These are phyloP conservation scores for Drosophila eugracilis DNA, from an alignment of 1,140 invertebrate genomes.

Conservation along the genomic window DNA sequence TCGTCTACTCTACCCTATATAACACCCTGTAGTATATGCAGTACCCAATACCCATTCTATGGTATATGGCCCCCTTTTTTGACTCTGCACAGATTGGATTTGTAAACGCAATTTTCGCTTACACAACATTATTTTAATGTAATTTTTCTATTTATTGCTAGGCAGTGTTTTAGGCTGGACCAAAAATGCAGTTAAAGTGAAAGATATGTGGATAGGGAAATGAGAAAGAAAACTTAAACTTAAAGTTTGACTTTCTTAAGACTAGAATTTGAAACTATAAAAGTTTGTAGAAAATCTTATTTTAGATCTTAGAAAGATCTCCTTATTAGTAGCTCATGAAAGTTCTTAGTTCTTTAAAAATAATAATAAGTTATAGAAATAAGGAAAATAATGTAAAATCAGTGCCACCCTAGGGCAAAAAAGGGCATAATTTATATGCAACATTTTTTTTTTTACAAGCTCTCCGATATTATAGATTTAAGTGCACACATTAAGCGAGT, in stretches of 20 bases:
- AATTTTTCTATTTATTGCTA: conserved; percentile 48
- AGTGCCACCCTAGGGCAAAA: conserved; percentile 53
- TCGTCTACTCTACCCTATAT: no score
- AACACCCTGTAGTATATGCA: no score
- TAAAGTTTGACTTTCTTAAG: no score
- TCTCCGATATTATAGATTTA: conserved; percentile 76
- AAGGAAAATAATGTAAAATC: neutral
- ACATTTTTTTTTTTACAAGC: conserved; percentile 64
- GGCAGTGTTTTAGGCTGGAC: conserved; percentile 29
- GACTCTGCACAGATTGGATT: conserved; percentile 50
- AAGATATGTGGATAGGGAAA: no score
- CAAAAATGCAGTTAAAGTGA: neutral
- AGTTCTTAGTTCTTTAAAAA: no score
- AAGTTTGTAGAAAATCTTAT: no score
- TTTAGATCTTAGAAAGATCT: no score
- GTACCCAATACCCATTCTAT: neutral
- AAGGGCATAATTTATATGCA: conserved; percentile 65
- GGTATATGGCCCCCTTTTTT: neutral
- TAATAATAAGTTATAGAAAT: no score
- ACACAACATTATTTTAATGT: conserved; percentile 61
- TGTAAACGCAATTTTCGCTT: conserved; percentile 61
- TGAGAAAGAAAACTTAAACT: no score
- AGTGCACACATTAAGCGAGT: conserved; percentile 68
- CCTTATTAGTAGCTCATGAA: no score
- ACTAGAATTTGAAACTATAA: no score